phyloP scores from a whole-genome alignment of 2,888 invertebrate species.

The Acronicta alni region DNA sequence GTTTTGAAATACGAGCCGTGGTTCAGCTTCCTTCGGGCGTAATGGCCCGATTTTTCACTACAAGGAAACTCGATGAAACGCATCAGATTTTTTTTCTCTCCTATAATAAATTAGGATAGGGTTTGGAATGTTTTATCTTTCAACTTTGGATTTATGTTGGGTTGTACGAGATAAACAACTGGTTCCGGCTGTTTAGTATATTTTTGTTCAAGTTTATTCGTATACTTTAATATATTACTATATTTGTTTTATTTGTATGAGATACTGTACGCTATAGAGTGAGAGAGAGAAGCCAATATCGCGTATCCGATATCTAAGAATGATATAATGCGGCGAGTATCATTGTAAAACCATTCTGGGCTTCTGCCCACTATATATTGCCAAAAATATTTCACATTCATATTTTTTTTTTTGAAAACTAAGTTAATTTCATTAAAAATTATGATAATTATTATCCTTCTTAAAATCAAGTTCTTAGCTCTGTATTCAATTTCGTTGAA shows the following conservation, averaged over 20 bases:
- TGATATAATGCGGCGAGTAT: too few relatives aligned
- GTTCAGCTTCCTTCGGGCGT: conserved; percentile 69
- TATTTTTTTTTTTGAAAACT: too few relatives aligned
- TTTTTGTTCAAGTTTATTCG: conserved; percentile 32
- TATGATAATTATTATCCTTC: too few relatives aligned
- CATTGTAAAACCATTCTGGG: too few relatives aligned
- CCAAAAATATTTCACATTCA: too few relatives aligned
- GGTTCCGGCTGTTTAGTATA: conserved; percentile 28
- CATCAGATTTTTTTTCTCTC: conserved; percentile 65
- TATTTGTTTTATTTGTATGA: not conserved
- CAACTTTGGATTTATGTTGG: conserved; percentile 49
- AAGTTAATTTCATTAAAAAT: too few relatives aligned
- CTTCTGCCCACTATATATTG: too few relatives aligned
- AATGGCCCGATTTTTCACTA: conserved; percentile 86
- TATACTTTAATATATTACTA: conserved; percentile 5
- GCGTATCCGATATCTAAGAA: too few relatives aligned
- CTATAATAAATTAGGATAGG: conserved; percentile 76
- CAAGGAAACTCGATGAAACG: conserved; percentile 79
- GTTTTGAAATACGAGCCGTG: conserved; percentile 84
- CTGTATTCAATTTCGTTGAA: not conserved
- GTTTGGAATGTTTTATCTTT: conserved; percentile 74
- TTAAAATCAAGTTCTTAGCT: too few relatives aligned
- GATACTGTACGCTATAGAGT: not conserved
- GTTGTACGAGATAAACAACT: conserved; percentile 42
- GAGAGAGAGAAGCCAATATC: too few relatives aligned